These are phyloP conservation scores for Tiphia femorata DNA, from an alignment of 2,888 invertebrate species.

Conservation along the genomic window DNA sequence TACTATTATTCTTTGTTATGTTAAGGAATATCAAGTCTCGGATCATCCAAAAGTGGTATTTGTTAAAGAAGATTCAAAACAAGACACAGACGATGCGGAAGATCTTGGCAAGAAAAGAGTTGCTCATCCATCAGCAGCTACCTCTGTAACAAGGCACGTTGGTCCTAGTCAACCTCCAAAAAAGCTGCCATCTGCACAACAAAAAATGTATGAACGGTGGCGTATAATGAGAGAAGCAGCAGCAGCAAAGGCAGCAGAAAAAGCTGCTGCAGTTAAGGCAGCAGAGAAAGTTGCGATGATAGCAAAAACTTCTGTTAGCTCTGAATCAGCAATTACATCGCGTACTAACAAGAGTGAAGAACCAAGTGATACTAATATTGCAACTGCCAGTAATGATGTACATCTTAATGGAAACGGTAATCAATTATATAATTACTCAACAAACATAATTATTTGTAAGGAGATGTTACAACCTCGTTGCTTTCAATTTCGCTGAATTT, in stretches of 20 bases:
- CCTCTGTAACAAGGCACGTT: slow-evolving; percentile 43
- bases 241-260: slow-evolving; percentile 50
- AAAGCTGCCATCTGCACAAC: slow-evolving; percentile 55
- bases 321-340: neutral
- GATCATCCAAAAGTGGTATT: slow-evolving; percentile 54
- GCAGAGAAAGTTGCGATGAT: neutral
- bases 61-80: slow-evolving; percentile 43
- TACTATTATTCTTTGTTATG: neutral
- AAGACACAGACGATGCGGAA: slow-evolving; percentile 49
- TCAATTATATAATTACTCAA: neutral
- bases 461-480: no score
- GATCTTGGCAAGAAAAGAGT: slow-evolving; percentile 76
- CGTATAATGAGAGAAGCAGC: slow-evolving; percentile 56
- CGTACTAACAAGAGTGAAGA: slow-evolving; percentile 2
- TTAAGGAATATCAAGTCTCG: slow-evolving; percentile 61
- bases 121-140: slow-evolving; percentile 73
- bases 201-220: slow-evolving; percentile 64
- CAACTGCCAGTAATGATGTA: slow-evolving; percentile 32
- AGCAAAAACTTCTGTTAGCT: neutral
- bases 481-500: no score
- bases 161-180: slow-evolving; percentile 52
- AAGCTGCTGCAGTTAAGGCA: slow-evolving; percentile 11
- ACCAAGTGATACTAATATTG: slow-evolving; percentile 4
- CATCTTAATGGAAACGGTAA: slow-evolving; percentile 60
- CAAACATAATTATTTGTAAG: no score